Base-by-base conservation (phyloP, 2,888 invertebrate species). In the Ochropacha duplaris region DNA sequence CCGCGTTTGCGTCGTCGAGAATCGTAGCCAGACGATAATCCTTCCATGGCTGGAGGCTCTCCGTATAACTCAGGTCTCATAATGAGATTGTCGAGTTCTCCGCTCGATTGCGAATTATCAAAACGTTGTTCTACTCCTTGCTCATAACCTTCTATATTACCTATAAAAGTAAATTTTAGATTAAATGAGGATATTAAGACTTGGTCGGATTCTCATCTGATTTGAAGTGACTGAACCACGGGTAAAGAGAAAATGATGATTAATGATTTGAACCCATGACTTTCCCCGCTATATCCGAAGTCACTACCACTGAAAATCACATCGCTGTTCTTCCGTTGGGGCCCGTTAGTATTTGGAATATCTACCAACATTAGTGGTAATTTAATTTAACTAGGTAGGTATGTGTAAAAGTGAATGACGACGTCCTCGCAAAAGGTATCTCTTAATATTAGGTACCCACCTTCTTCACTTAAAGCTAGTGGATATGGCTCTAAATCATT, bases 31-130 rank as follows among this genome's bases (percentile, higher is more conserved):
- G 85, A 68, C 4, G 90, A 77, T 34, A 92, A 63, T 26, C 84
- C 79, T 61, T 90, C 90, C 86, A 94, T 88, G 8, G 94, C 90
- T 24, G 93, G 93, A 11, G 94, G 94, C 70, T 94, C 94, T 2
- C 94, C 94, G 63, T 94, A 95, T 61, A 94, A 69, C 73, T 94
- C 94, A 11, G 94, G 94, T 69, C 95, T 93, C 88, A 95, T 90
- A 59, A 95, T 94, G 50, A 94, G 93, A 72, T 94, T 94, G 74
- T 95, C 94, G 36, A 94, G 79, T 63, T 90, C 91, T 8, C 88
- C 88, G 54, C 80, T 90, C 0, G 88, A 78, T 59, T 87, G 85
- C 2, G 86, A 80, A 19, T 85, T 76, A 60, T 91, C 90, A 67
- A 83, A 90, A 49, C 88, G 83, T 62, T 89, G 91, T 56, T 90